These are phyloP conservation scores for Bombus affinis DNA, from an alignment of 1,140 invertebrate species.

Conservation along the genomic window DNA sequence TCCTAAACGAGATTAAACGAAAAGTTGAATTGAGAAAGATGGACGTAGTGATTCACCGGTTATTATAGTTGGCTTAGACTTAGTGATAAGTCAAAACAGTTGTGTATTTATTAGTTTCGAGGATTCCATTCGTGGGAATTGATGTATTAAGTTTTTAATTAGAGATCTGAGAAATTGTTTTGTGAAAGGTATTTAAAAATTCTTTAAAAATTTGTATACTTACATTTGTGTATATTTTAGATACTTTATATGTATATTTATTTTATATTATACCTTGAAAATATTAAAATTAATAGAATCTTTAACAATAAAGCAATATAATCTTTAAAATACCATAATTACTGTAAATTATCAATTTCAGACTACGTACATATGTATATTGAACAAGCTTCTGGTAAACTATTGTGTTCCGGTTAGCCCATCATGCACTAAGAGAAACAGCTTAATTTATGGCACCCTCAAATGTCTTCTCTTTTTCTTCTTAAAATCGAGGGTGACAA, in stretches of 20 bases:
- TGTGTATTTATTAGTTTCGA: neutral
- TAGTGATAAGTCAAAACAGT: neutral
- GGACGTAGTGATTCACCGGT: neutral
- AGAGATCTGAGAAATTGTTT: neutral
- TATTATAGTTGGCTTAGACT: neutral
- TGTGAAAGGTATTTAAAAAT: neutral
- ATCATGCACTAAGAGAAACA: too few species aligned
- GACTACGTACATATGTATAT: neutral
- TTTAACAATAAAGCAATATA: neutral
- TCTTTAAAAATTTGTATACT: neutral
- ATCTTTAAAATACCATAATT: neutral
- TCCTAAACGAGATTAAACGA: neutral
- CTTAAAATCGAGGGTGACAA: too few species aligned
- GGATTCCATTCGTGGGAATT: neutral
- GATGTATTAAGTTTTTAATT: neutral
- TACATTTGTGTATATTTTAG: neutral
- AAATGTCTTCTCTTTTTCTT: too few species aligned
- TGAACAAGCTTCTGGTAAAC: neutral
- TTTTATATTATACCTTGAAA: neutral
- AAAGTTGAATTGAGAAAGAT: neutral
- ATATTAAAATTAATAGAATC: neutral
- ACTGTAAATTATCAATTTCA: neutral
- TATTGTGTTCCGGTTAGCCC: too few species aligned
- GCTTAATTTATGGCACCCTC: too few species aligned
- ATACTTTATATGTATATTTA: neutral